Evolutionary conservation across 2,797 vertebrate species (phyloP).

Genomic region (Thamnophis elegans): DNA sequence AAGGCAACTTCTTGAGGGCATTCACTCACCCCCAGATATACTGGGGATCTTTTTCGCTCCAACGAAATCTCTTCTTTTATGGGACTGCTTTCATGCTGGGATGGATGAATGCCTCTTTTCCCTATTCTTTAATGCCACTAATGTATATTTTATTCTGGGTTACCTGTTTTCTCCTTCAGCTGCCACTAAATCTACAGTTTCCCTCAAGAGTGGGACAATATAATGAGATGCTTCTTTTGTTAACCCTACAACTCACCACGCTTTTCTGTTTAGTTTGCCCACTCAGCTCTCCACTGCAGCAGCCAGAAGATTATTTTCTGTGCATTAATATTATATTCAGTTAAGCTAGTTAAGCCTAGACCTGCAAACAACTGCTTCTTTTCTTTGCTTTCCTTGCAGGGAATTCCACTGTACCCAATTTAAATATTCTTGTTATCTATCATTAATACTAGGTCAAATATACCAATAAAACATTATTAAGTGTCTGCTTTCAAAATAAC

Average conservation of each 20-base stretch:
- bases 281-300: background rate
- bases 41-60: constrained; percentile 21
- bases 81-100: constrained; percentile 17
- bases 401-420: constrained; percentile 30
- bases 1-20: background rate
- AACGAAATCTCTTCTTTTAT: constrained; percentile 27
- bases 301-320: constrained; percentile 3
- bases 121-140: constrained; percentile 15
- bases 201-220: constrained; percentile 2
- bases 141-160: constrained; percentile 26
- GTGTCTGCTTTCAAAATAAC: constrained; percentile 52
- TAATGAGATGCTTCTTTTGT: constrained; percentile 19
- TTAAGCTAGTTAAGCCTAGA: constrained; percentile 42
- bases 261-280: background rate
- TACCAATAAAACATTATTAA: constrained; percentile 43
- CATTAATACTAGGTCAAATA: constrained; percentile 58
- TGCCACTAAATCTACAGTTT: constrained; percentile 10
- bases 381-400: constrained; percentile 19
- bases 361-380: constrained; percentile 29
- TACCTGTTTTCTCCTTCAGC: constrained; percentile 24
- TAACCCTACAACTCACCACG: background rate
- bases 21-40: background rate
- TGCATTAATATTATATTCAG: constrained; percentile 33
- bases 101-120: constrained; percentile 18
- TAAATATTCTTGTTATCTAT: constrained; percentile 52